phyloP scores from a whole-genome alignment of 2,797 vertebrate genomes.

The Arrhamphus sclerolepis region DNA sequence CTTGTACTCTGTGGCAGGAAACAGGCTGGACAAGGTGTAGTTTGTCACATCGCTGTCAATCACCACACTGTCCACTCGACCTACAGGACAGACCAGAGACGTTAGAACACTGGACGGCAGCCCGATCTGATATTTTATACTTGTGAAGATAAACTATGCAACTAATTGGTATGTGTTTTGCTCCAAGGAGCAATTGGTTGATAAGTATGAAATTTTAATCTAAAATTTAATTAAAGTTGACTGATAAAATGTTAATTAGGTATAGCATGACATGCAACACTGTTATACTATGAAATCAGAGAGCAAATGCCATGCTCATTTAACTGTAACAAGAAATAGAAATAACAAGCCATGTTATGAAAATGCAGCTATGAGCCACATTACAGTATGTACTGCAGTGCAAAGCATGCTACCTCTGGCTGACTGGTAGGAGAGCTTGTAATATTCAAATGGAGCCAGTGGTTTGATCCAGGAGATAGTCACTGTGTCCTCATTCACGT shows the following conservation, averaged over 20 bases:
- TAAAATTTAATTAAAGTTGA: conserved; percentile 48
- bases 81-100: conserved; percentile 66
- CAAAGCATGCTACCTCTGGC: conserved; percentile 82
- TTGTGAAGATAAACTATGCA: neutral
- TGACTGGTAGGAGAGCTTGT: conserved; percentile 90
- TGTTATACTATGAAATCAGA: conserved; percentile 19
- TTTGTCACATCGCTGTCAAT: conserved; percentile 88
- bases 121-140: conserved; percentile 2
- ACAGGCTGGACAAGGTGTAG: conserved; percentile 85
- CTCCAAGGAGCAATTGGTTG: conserved; percentile 23
- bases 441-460: conserved; percentile 89
- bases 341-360: conserved; percentile 12
- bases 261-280: conserved; percentile 15
- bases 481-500: conserved; percentile 88
- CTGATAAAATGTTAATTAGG: conserved; percentile 56
- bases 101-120: neutral
- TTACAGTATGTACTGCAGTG: neutral
- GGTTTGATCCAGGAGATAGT: conserved; percentile 89
- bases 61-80: conserved; percentile 88
- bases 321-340: conserved; percentile 38
- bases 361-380: conserved; percentile 5
- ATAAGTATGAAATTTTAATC: conserved; percentile 46
- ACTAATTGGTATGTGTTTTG: conserved; percentile 3
- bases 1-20: conserved; percentile 92
- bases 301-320: conserved; percentile 55